Percentiles rank a stretch among this genome's conserved stretches.
These are phyloP conservation scores for Lutraria rhynchaena DNA, from an alignment of 1,140 invertebrate species.

Conservation along the genomic window DNA sequence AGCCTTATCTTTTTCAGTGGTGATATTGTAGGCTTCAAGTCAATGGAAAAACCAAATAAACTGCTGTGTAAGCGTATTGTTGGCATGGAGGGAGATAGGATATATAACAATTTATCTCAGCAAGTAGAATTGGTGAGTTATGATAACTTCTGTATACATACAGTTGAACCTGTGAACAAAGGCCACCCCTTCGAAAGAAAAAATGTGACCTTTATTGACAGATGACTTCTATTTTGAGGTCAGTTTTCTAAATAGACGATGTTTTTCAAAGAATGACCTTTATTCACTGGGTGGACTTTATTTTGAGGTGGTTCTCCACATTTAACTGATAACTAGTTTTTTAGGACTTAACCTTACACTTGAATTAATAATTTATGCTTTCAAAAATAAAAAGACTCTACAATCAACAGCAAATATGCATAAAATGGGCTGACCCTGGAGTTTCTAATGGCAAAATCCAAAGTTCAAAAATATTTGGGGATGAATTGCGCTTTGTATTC, in stretches of 20 bases:
- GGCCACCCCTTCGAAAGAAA: too few relatives aligned
- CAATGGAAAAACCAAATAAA: slow-evolving; percentile 89
- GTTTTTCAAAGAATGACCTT: not conserved
- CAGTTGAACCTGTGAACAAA: too few relatives aligned
- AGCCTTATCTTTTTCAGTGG: slow-evolving; percentile 84
- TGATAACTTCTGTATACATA: not conserved
- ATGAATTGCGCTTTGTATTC: too few relatives aligned
- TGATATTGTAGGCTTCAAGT: slow-evolving; percentile 92
- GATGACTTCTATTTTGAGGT: not conserved
- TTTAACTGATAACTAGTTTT: too few relatives aligned
- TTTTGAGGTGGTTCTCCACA: not conserved
- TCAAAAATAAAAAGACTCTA: too few relatives aligned
- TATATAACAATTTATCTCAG: slow-evolving; percentile 59
- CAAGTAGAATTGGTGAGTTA: slow-evolving; percentile 21
- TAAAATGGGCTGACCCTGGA: too few relatives aligned
- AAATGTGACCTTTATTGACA: too few relatives aligned
- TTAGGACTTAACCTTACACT: too few relatives aligned
- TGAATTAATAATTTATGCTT: too few relatives aligned
- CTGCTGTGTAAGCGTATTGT: slow-evolving; percentile 93
- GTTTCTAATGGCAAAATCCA: too few relatives aligned
- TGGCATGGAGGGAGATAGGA: slow-evolving; percentile 75
- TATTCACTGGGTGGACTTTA: not conserved
- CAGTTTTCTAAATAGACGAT: not conserved
- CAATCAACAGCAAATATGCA: too few relatives aligned
- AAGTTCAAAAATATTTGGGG: too few relatives aligned